A percentile compares a stretch with the other conserved stretches of the same genome.
These are phyloP conservation scores for Tonatia bakeri DNA, from an alignment of 2,113 vertebrate species.

Conservation along the genomic window DNA sequence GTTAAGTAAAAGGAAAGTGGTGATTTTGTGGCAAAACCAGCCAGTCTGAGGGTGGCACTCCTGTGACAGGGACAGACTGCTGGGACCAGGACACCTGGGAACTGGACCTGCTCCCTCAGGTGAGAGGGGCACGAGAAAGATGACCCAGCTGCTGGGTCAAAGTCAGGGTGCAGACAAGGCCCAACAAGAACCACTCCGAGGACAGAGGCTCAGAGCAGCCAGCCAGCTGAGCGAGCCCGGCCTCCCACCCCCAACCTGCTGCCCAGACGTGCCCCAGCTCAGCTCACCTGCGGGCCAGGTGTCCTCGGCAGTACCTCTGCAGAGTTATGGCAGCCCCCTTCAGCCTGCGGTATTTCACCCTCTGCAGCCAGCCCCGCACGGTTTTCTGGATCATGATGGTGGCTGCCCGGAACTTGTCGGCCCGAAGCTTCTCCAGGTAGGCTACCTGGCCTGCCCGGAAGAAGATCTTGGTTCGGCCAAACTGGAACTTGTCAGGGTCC, in stretches of 20 bases:
- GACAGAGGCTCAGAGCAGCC: background rate
- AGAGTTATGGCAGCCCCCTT: constrained; percentile 79
- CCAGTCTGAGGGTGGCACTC: background rate
- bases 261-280: accelerated
- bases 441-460: constrained; percentile 98
- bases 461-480: constrained; percentile 97
- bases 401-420: constrained; percentile 92
- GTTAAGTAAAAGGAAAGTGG: background rate
- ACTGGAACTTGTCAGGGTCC: constrained; percentile 98
- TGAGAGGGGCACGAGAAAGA: background rate
- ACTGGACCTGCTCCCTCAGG: background rate
- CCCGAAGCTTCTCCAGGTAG: constrained; percentile 94
- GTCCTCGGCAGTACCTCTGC: constrained; percentile 87
- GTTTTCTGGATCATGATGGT: constrained; percentile 97
- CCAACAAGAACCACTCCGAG: background rate
- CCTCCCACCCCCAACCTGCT: accelerated
- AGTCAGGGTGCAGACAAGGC: background rate
- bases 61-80: background rate
- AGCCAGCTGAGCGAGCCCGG: background rate
- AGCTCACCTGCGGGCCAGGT: constrained; percentile 90
- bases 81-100: background rate
- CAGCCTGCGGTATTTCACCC: constrained; percentile 84
- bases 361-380: constrained; percentile 94
- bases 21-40: background rate
- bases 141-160: background rate